phyloP scores from a whole-genome alignment of 2,113 vertebrate species.

The Microtus oregoni region DNA sequence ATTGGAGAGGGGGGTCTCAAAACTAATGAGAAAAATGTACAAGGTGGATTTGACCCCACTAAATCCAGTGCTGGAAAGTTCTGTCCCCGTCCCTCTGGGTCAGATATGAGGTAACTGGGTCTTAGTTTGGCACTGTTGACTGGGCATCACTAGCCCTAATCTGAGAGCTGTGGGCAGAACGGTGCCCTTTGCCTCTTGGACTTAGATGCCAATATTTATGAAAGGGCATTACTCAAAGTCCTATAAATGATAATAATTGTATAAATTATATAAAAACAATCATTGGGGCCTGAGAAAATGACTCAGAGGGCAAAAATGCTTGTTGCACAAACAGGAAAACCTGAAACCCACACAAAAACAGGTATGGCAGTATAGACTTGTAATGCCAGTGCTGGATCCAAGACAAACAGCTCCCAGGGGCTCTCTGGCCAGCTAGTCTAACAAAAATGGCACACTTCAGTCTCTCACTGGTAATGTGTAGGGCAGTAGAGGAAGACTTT shows the following conservation, averaged over 20 bases:
- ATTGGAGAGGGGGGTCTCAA: too few relatives aligned
- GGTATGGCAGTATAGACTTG: too few relatives aligned
- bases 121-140: not conserved
- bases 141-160: not conserved
- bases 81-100: too few relatives aligned
- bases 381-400: too few relatives aligned
- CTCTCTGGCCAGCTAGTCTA: not conserved
- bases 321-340: not conserved
- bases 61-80: not conserved
- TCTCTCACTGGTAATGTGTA: not conserved
- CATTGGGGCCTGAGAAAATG: constrained; percentile 78
- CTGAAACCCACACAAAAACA: not conserved
- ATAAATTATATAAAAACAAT: constrained; percentile 89
- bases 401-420: not conserved
- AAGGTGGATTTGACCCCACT: not conserved
- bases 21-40: not conserved
- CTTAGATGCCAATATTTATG: not conserved
- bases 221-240: constrained; percentile 99
- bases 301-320: not conserved
- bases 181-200: not conserved
- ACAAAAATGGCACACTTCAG: not conserved
- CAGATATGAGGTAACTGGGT: too few relatives aligned
- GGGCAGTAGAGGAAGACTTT: not conserved
- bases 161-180: not conserved
- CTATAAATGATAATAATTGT: constrained; percentile 87